Percentiles rank a stretch among this genome's conserved stretches.
Evolutionary conservation across 2,113 vertebrate species (phyloP).

Genomic region (Solea senegalensis): DNA sequence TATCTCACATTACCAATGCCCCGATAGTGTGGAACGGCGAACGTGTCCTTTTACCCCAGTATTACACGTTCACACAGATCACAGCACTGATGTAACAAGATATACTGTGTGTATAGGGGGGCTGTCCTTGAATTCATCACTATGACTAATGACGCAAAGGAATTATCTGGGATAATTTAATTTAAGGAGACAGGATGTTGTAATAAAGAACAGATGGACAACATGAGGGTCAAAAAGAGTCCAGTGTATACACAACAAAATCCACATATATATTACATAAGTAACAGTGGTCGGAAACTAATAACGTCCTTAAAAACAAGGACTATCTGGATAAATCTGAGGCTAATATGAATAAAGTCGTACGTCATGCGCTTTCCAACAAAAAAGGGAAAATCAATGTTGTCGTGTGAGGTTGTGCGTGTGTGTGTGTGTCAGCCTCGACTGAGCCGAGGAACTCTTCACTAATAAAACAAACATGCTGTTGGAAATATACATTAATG

Average conservation of each 20-base stretch:
- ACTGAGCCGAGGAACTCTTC: conserved; percentile 8
- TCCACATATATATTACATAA: too few species aligned
- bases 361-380: neutral
- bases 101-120: neutral
- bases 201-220: conserved; percentile 40
- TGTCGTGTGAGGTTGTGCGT: neutral
- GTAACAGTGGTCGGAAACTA: too few species aligned
- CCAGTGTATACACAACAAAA: neutral
- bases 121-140: conserved; percentile 17
- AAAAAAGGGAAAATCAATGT: neutral
- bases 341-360: too few species aligned
- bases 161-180: neutral
- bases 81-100: neutral
- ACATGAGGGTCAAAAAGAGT: neutral
- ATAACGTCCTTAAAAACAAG: too few species aligned
- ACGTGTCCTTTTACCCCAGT: neutral
- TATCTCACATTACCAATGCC: conserved; percentile 3
- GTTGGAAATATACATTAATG: conserved; percentile 30
- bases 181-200: neutral
- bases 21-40: neutral
- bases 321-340: too few species aligned
- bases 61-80: neutral
- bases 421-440: neutral
- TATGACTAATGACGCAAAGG: conserved; percentile 12
- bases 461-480: conserved; percentile 34